A percentile compares a stretch with the other conserved stretches of the same genome.
These are phyloP conservation scores for Mormoops blainvillei DNA, from an alignment of 2,113 vertebrate genomes.

Conservation along the genomic window DNA sequence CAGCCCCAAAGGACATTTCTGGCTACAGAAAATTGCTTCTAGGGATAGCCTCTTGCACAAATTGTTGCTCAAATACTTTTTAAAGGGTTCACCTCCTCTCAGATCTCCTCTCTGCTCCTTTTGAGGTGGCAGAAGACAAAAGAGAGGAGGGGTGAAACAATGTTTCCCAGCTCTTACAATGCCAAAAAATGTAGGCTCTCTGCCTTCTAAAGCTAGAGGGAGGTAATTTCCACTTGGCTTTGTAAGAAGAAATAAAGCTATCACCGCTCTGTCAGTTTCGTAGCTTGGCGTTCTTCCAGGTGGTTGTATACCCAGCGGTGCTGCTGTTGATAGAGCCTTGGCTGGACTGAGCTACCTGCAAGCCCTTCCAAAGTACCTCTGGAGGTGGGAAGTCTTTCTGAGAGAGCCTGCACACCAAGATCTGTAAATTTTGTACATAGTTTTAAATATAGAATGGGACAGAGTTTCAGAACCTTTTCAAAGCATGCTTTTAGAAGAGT, in stretches of 20 bases:
- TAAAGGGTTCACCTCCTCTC: not conserved
- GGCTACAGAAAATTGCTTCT: not conserved
- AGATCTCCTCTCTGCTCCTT: not conserved
- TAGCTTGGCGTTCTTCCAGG: not conserved
- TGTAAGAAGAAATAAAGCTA: slow-evolving; percentile 44
- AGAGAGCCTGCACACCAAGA: not conserved
- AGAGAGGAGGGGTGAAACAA: not conserved
- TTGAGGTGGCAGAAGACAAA: not conserved
- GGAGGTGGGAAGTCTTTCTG: not conserved
- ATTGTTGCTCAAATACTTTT: slow-evolving; percentile 32
- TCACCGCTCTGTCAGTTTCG: not conserved
- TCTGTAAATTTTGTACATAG: not conserved
- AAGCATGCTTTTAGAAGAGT: not conserved
- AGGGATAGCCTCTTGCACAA: not conserved
- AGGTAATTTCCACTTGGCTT: slow-evolving; percentile 30
- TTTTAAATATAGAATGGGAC: not conserved
- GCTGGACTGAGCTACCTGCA: not conserved
- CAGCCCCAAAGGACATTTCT: not conserved
- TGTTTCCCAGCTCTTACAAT: not conserved
- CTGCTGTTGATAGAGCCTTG: not conserved
- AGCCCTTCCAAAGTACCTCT: not conserved
- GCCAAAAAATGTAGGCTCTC: not conserved
- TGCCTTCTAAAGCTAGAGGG: not conserved
- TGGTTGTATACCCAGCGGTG: not conserved
- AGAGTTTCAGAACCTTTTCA: not conserved